A percentile compares a stretch with the other conserved stretches of the same genome.
phyloP scores from a whole-genome alignment of 1,140 invertebrate genomes.

The Hormaphis cornu region DNA sequence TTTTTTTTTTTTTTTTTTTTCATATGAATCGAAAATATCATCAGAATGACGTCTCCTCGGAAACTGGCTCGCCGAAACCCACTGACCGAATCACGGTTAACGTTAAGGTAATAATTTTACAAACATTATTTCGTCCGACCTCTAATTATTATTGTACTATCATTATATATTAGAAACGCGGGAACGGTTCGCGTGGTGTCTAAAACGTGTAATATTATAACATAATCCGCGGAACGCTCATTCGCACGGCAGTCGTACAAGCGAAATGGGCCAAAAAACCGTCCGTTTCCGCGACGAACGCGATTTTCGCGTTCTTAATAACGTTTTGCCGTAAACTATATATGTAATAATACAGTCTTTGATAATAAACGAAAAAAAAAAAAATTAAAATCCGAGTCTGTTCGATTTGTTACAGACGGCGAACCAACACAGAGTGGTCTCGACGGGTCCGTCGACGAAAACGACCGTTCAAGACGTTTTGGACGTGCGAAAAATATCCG shows the following conservation, averaged over 20 bases:
- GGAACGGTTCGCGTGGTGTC: not conserved
- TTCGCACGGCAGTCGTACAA: not conserved
- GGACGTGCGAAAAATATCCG: slow-evolving; percentile 9
- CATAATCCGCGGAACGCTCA: not conserved
- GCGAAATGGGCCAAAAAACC: too few species aligned
- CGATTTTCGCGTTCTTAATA: too few species aligned
- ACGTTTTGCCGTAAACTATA: too few species aligned
- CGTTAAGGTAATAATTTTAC: not conserved
- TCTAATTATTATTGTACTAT: not conserved
- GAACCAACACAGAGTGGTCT: not conserved
- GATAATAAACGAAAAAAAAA: not conserved
- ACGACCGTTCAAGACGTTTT: slow-evolving; percentile 1
- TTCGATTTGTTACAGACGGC: not conserved
- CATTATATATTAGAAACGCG: not conserved
- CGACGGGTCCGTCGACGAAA: not conserved
- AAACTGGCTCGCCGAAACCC: not conserved
- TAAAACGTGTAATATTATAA: too few species aligned
- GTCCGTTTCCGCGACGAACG: too few species aligned
- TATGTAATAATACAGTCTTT: too few species aligned
- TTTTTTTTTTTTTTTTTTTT: slow-evolving; percentile 14
- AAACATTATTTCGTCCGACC: not conserved
- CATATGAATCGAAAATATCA: not conserved
- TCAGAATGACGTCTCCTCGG: not conserved
- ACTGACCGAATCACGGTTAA: slow-evolving; percentile 6
- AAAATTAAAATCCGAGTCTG: too few species aligned